A percentile compares a stretch with the other conserved stretches of the same genome.
Conservation (phyloP, 1,140 invertebrate species). For the Manduca sexta region DNA sequence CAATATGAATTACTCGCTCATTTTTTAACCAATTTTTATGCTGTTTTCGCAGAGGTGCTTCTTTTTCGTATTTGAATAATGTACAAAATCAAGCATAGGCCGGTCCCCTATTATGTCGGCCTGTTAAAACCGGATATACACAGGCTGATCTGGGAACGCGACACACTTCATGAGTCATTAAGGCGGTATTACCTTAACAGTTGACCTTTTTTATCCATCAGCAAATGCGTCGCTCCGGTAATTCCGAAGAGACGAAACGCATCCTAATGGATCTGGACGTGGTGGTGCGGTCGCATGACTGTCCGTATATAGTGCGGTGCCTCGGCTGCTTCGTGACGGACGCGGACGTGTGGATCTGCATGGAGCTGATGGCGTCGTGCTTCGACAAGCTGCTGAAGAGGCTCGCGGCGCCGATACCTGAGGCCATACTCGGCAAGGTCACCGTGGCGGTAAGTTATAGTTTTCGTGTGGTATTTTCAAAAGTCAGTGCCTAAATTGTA, state of each 20-base stretch:
- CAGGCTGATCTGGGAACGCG: no score
- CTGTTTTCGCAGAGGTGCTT: no score
- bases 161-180: no score
- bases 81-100: no score
- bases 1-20: no score
- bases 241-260: slow-evolving; percentile 96
- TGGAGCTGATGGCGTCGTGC: slow-evolving; percentile 98
- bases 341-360: slow-evolving; percentile 92
- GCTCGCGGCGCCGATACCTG: slow-evolving; percentile 90
- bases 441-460: slow-evolving; percentile 88
- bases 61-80: no score
- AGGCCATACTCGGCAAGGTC: slow-evolving; percentile 96
- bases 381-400: slow-evolving; percentile 96
- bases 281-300: slow-evolving; percentile 96
- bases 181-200: no score
- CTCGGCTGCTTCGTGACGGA: slow-evolving; percentile 97
- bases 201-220: no score
- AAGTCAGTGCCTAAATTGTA: not conserved
- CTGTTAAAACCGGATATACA: no score
- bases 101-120: no score
- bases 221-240: slow-evolving; percentile 98
- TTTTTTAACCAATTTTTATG: no score
- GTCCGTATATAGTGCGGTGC: slow-evolving; percentile 97
- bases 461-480: not conserved
- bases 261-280: slow-evolving; percentile 99